Base-by-base conservation (phyloP, 2,113 vertebrate genomes). In the Neolamprologus cancellatus region DNA sequence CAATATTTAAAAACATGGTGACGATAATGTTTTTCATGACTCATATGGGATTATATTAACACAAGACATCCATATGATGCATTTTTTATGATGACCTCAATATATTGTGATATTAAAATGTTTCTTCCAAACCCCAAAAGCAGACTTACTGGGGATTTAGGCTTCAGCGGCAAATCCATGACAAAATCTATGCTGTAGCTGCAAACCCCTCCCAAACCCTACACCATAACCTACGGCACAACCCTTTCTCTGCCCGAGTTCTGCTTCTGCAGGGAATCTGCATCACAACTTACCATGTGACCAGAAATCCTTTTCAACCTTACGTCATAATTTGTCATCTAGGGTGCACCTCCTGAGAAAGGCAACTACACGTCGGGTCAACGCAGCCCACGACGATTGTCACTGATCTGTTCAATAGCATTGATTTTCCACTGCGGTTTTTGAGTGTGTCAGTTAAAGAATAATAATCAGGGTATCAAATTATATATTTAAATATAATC, bases 101-200 rank as follows among this genome's bases (percentile, higher is more conserved):
- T 9, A 44, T 25, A 41, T 44, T 10, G 64, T 71, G 36, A 71
- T 71, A 71, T 25, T 44, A 71, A 71, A 71, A 44, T 44, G 64
- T 71, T 71, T 71, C 36, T 71, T 71, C 39, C 20, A 25, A 71
- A 28, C 20, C 5, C 20, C 0, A 44, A 71, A 46, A 46, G 14
- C 66, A 46, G 3, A 71, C 20, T 71, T 25, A 44, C 20, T 44
- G 39, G 39, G 14, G 4, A 39, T 39, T 66, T 66, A 66, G 18
- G 61, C 61, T 66, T 66, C n/a, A 66, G 34, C 2, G 4, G 34
- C 0, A 66, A 66, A 23, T 66, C n/a, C 34, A 14, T 39, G 18
- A 20, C 32, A 66, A 66, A 36, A 66, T 20, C 59, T 36, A 36
- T 20, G 61, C 18, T 66, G 34, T 20, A 66, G 17, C 61, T 34